Evolutionary conservation across 2,888 invertebrate genomes (phyloP).

Genomic region (Pristionchus mayeri): DNA sequence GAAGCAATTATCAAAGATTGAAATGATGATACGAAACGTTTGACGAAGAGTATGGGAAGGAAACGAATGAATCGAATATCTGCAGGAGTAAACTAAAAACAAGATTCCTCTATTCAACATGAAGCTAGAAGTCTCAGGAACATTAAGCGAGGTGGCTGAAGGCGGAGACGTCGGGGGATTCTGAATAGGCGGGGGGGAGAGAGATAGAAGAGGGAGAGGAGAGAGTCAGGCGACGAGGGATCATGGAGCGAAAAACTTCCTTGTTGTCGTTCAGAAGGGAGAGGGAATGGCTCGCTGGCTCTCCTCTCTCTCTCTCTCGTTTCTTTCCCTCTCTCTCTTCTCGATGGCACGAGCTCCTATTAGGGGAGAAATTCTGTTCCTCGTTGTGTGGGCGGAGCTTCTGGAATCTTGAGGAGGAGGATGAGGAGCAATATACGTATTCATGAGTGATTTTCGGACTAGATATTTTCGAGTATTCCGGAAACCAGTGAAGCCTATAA

Average conservation of each 20-base stretch:
- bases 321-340: neutral
- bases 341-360: neutral
- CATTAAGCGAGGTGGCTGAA: neutral
- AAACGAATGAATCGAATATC: too few species aligned
- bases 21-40: too few species aligned
- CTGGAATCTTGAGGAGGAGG: too few species aligned
- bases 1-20: too few species aligned
- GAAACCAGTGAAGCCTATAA: too few species aligned
- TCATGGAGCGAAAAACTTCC: slow-evolving; percentile 38
- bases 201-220: neutral
- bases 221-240: neutral
- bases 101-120: neutral
- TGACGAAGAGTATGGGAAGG: too few species aligned
- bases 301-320: neutral
- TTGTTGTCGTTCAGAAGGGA: slow-evolving; percentile 17
- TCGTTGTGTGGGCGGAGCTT: neutral
- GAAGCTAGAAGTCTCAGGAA: neutral
- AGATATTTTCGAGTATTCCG: too few species aligned
- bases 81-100: neutral
- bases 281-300: neutral
- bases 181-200: neutral
- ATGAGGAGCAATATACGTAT: too few species aligned
- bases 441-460: too few species aligned
- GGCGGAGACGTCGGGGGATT: neutral
- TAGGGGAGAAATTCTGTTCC: slow-evolving; percentile 2